Percentiles rank a stretch among this genome's conserved stretches.
Conservation (phyloP, 2,888 invertebrate genomes). For the Agonopterix heracliana region DNA sequence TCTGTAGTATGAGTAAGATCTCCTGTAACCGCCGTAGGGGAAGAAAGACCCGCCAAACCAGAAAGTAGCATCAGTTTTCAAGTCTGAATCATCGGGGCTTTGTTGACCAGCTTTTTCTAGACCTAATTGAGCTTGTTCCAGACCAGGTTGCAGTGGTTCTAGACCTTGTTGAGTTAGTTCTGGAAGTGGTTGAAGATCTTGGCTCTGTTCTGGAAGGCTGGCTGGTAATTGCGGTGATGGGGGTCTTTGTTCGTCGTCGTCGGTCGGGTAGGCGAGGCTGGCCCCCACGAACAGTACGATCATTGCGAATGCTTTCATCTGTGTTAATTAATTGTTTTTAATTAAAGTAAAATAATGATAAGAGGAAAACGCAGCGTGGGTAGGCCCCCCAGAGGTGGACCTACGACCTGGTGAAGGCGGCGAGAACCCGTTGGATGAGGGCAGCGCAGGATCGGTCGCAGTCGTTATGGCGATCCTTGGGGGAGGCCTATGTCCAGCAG, state of each 20-base stretch:
- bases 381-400: too few species aligned
- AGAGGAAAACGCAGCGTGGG: too few species aligned
- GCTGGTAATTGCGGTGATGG: neutral
- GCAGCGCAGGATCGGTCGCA: too few species aligned
- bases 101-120: constrained; percentile 3
- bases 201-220: neutral
- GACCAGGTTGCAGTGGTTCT: neutral
- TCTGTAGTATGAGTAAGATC: constrained; percentile 5
- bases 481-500: too few species aligned
- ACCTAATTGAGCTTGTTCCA: constrained; percentile 2
- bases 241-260: constrained; percentile 1
- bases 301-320: constrained; percentile 7
- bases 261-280: constrained; percentile 11
- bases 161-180: neutral
- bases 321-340: constrained; percentile 1
- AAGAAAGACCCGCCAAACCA: constrained; percentile 17
- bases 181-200: neutral
- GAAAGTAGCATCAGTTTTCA: constrained; percentile 21
- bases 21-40: constrained; percentile 7
- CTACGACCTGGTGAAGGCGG: too few species aligned
- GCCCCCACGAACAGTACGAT: constrained; percentile 6
- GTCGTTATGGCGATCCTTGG: too few species aligned
- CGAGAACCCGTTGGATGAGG: too few species aligned
- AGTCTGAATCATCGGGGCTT: constrained; percentile 12
- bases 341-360: neutral